Percentiles rank a stretch among this genome's conserved stretches.
These are phyloP conservation scores for Brachycybe producta DNA, from an alignment of 2,888 invertebrate genomes.

Conservation along the genomic window DNA sequence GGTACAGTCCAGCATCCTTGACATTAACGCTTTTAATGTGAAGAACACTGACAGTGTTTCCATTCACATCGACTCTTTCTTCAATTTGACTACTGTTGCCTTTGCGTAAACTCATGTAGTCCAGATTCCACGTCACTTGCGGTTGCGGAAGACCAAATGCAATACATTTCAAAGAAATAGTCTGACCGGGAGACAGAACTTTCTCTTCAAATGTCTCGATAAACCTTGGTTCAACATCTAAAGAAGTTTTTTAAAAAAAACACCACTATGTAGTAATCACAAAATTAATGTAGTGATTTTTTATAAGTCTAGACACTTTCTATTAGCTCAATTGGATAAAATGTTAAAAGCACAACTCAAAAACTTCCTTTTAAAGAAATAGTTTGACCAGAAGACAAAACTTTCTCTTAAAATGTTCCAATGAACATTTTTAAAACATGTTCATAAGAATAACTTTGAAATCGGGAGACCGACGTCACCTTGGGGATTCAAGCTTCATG, in stretches of 20 bases:
- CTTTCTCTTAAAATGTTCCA: conserved; percentile 64
- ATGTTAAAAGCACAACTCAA: no score
- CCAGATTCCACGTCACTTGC: conserved; percentile 27
- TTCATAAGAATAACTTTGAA: no score
- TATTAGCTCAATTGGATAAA: no score
- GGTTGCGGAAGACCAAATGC: conserved; percentile 33
- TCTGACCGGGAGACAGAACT: conserved; percentile 60
- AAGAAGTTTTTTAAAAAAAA: conserved; percentile 22
- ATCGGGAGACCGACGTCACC: no score
- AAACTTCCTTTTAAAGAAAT: conserved; percentile 66
- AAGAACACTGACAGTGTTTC: conserved; percentile 68
- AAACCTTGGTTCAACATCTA: conserved; percentile 60
- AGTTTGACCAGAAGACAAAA: conserved; percentile 58
- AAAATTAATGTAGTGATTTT: no score
- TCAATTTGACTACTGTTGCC: conserved; percentile 44
- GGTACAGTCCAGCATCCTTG: conserved; percentile 66
- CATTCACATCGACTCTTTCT: conserved; percentile 57
- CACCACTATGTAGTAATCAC: no score
- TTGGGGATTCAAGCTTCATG: no score
- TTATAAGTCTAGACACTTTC: no score
- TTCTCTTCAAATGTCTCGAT: conserved; percentile 64
- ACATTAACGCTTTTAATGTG: conserved; percentile 66
- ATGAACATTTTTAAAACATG: conserved; percentile 60
- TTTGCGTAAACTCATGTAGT: conserved; percentile 28
- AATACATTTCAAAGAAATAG: conserved; percentile 56